Percentiles rank a stretch among this genome's conserved stretches.
Evolutionary conservation across 2,113 vertebrate genomes (phyloP).

Genomic region (Myotis lucifugus): DNA sequence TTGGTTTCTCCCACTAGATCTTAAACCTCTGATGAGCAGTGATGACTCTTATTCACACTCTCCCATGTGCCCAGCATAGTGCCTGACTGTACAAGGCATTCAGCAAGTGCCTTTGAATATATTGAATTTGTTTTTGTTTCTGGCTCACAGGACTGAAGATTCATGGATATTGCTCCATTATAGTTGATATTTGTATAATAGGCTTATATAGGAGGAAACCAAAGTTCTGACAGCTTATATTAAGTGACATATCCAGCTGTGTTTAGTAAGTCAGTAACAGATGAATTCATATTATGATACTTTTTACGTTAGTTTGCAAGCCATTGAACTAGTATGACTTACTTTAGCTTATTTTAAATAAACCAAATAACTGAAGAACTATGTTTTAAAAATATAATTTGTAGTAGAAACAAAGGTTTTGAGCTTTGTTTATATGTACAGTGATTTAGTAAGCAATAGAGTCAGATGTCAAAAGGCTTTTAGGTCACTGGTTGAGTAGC

Average conservation of each 20-base stretch:
- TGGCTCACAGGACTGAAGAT: background rate
- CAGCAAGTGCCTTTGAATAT: background rate
- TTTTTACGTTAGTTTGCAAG: slow-evolving; percentile 49
- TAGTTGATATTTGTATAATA: slow-evolving; percentile 19
- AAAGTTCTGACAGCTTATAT: slow-evolving; percentile 43
- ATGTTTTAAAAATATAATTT: slow-evolving; percentile 64
- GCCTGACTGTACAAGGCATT: background rate
- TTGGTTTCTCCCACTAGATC: background rate
- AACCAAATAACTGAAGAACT: slow-evolving; percentile 58
- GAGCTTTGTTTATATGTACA: slow-evolving; percentile 68
- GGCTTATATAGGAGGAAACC: slow-evolving; percentile 39
- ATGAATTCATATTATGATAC: slow-evolving; percentile 52
- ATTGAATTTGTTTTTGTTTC: slow-evolving; percentile 36
- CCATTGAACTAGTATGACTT: slow-evolving; percentile 44
- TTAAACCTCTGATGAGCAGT: background rate
- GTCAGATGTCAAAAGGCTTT: slow-evolving; percentile 74
- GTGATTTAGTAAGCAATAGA: slow-evolving; percentile 72
- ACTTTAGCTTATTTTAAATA: slow-evolving; percentile 66
- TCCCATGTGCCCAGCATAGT: background rate
- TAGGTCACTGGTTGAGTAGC: slow-evolving; percentile 71
- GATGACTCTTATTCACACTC: background rate
- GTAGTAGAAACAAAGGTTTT: slow-evolving; percentile 62
- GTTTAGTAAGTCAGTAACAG: slow-evolving; percentile 44
- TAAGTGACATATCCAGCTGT: slow-evolving; percentile 51
- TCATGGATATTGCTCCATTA: background rate